Percentiles rank a stretch among this genome's conserved stretches.
These are phyloP conservation scores for Myodes glareolus DNA, from an alignment of 2,113 vertebrate species.

Conservation along the genomic window DNA sequence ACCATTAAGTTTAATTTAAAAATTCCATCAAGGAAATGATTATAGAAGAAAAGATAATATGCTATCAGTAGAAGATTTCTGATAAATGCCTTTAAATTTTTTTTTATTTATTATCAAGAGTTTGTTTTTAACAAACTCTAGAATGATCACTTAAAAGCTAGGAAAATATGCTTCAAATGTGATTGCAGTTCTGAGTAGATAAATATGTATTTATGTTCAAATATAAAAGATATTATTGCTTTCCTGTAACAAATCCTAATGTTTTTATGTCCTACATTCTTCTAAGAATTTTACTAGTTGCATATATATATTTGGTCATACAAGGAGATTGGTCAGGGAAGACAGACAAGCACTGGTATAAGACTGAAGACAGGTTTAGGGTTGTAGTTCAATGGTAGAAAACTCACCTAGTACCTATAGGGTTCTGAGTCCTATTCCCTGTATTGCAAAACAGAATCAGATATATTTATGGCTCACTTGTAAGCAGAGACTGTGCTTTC, in stretches of 20 bases:
- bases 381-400: background rate
- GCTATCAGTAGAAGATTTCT: background rate
- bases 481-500: too few relatives aligned
- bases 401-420: background rate
- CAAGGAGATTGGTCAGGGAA: background rate
- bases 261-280: too few relatives aligned
- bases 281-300: background rate
- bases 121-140: background rate
- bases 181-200: background rate
- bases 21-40: background rate
- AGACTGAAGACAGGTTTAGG: background rate
- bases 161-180: background rate
- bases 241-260: background rate
- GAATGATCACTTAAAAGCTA: background rate
- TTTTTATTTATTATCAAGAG: background rate
- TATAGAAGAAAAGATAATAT: background rate
- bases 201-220: background rate
- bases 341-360: background rate
- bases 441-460: too few relatives aligned
- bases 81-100: background rate
- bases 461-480: background rate
- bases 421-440: background rate
- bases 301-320: background rate
- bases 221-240: background rate
- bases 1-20: background rate